These are phyloP conservation scores for Cyanocitta stelleri DNA, from an alignment of 2,113 vertebrate genomes.

Conservation along the genomic window DNA sequence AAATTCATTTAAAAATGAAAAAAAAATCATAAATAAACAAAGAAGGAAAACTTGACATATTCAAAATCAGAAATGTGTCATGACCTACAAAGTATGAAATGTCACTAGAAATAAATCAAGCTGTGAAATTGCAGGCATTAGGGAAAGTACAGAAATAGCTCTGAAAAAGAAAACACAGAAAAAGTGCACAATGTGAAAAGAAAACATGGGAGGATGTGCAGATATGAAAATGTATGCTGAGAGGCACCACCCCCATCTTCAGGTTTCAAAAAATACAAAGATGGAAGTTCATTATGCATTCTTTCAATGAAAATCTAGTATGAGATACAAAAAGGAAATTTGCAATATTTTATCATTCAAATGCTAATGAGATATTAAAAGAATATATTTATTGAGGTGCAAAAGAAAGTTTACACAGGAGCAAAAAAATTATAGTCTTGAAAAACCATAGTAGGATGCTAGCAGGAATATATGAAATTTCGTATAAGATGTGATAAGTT, in stretches of 20 bases:
- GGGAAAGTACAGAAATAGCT: background rate
- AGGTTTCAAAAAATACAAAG: background rate
- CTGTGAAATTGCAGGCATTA: background rate
- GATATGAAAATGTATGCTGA: background rate
- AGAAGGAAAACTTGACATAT: background rate
- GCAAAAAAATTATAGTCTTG: background rate
- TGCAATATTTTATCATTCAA: background rate
- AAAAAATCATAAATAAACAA: background rate
- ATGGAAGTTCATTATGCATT: background rate
- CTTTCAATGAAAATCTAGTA: background rate
- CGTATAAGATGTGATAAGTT: background rate
- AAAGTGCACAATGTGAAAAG: background rate
- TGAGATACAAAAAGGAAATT: background rate
- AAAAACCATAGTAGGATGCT: background rate
- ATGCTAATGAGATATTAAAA: background rate
- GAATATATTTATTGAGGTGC: background rate
- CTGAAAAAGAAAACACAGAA: background rate
- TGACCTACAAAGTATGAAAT: background rate
- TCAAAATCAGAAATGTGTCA: background rate
- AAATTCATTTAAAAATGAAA: background rate
- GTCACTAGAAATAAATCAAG: background rate
- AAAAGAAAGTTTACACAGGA: background rate
- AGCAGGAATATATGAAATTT: background rate
- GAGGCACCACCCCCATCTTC: background rate
- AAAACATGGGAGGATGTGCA: background rate